phyloP scores from a whole-genome alignment of 64 coral and sea anemone species.

The Hydrozoanthus tunicans region DNA sequence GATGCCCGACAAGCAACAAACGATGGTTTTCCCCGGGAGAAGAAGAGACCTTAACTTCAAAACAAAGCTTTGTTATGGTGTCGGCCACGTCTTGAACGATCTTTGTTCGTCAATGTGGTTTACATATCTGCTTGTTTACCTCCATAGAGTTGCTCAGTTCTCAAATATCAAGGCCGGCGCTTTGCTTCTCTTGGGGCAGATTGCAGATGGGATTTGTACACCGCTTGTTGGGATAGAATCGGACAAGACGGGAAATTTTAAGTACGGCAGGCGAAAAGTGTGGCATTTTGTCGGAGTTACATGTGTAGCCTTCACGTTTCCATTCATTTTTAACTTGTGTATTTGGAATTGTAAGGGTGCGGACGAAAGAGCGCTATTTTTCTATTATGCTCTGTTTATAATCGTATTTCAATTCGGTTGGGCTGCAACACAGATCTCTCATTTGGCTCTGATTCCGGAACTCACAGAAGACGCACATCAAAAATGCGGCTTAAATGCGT shows the following conservation, averaged over 20 bases:
- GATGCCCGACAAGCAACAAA: background rate
- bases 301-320: slow-evolving; percentile 65
- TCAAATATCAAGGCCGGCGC: slow-evolving; percentile 73
- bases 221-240: slow-evolving; percentile 85
- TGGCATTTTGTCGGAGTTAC: slow-evolving; percentile 77
- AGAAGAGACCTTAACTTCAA: slow-evolving; percentile 22
- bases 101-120: slow-evolving; percentile 88
- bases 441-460: slow-evolving; percentile 84
- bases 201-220: slow-evolving; percentile 76
- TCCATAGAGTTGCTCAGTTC: slow-evolving; percentile 79
- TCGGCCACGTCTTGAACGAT: slow-evolving; percentile 88
- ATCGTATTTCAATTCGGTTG: slow-evolving; percentile 91
- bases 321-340: slow-evolving; percentile 86
- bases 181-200: slow-evolving; percentile 73
- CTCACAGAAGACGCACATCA: slow-evolving; percentile 68
- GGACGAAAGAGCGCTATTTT: slow-evolving; percentile 62
- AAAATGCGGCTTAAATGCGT: slow-evolving; percentile 86
- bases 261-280: slow-evolving; percentile 79
- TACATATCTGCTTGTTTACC: slow-evolving; percentile 82
- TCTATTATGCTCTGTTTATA: slow-evolving; percentile 85
- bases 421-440: slow-evolving; percentile 89
- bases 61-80: slow-evolving; percentile 72
- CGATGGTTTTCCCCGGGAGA: background rate
- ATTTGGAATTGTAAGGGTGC: slow-evolving; percentile 59
- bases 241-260: slow-evolving; percentile 64